Base-by-base conservation (phyloP, 92 coral and sea anemone genomes). In the Phenganax marumi region DNA sequence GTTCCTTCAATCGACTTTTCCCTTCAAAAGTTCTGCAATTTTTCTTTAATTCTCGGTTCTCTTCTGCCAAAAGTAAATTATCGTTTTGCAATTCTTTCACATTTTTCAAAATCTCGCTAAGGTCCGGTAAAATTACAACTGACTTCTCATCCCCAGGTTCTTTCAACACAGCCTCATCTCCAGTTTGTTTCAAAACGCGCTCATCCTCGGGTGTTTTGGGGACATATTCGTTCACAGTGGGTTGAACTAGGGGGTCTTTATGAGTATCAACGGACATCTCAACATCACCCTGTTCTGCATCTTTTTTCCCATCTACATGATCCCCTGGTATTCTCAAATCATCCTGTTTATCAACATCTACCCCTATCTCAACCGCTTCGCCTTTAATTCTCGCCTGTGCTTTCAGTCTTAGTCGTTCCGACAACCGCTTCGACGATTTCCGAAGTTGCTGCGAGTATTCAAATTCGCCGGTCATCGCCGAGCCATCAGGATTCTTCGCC, bases 1-100 rank as follows among this genome's bases (percentile, higher is more conserved):
- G 62, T 14, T 92, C 87, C 56, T 76, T 89, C 33, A 78, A 46
- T 47, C 83, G 49, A 50, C 83, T 78, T 47, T 60, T 78, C 14
- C 83, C 83, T 63, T 78, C 83, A 78, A 78, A 78, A 14, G 83
- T 78, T 19, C 83, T 61, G 22, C 83, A 78, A 0, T 65, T 8
- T 25, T 78, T 78, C 53, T 78, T 78, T 19, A 78, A 24, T 11
- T 78, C 73, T 12, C 83, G 57, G 14, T 78, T 78, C 9, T 78
- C 83, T 24, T 78, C 83, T 17, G 8, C 18, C 24, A 78, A 62
- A 60, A 26, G 52, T 50, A 25, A 46, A 50, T 61, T 78, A 22
- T 78, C 73, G 17, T 78, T 62, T 63, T 78, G 55, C 3, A 78
- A 47, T 50, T 63, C 83, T 13, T 62, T 63, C 8, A 61, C 63